Evolutionary conservation across 1,140 invertebrate species (phyloP).

Genomic region (Bursaphelenchus mucronatus): DNA sequence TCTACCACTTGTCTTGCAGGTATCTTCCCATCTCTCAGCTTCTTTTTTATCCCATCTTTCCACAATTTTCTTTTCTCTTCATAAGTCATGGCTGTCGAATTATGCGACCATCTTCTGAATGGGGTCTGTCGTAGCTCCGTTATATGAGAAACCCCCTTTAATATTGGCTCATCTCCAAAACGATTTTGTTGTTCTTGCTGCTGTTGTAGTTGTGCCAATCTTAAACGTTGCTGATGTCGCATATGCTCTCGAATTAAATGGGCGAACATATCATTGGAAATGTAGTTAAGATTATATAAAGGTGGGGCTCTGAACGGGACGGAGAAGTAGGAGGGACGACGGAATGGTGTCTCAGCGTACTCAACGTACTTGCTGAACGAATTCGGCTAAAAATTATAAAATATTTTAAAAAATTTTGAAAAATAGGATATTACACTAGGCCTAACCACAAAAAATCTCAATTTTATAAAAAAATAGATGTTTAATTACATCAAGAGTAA

Average conservation of each 20-base stretch:
- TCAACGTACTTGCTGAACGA: slow-evolving; percentile 13
- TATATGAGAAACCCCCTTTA: slow-evolving; percentile 16
- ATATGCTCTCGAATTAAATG: slow-evolving; percentile 18
- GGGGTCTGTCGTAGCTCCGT: slow-evolving; percentile 38
- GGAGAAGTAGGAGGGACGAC: slow-evolving; percentile 15
- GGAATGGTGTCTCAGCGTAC: slow-evolving; percentile 19
- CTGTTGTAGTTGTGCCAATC: background rate
- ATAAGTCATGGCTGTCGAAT: slow-evolving; percentile 29
- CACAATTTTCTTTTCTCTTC: slow-evolving; percentile 39
- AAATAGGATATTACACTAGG: no score
- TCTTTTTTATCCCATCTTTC: slow-evolving; percentile 34
- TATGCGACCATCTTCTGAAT: slow-evolving; percentile 33
- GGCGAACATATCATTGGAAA: slow-evolving; percentile 18
- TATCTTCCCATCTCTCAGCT: slow-evolving; percentile 22
- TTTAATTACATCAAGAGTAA: no score
- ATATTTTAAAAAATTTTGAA: no score
- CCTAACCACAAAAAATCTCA: no score
- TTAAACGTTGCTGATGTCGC: slow-evolving; percentile 17
- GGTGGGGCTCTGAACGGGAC: slow-evolving; percentile 8
- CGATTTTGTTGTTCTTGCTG: background rate
- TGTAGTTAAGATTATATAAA: background rate
- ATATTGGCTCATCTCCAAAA: slow-evolving; percentile 12
- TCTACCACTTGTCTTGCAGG: slow-evolving; percentile 25
- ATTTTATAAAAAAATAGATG: no score
- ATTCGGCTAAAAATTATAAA: background rate